Conservation (phyloP, 64 coral and sea anemone species). For the Montipora cactus region DNA sequence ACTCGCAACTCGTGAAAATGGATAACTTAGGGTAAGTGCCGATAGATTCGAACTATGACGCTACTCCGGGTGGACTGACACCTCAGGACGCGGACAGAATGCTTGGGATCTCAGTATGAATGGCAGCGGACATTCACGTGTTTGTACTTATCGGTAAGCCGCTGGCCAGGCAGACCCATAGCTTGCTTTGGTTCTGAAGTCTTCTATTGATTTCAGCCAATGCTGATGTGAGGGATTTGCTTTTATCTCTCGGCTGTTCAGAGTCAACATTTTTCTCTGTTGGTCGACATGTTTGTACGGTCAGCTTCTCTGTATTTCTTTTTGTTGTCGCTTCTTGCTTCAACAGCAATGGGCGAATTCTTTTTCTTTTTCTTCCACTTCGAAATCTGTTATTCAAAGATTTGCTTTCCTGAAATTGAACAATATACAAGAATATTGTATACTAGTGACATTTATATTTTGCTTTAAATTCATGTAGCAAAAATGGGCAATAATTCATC, state of each 20-base stretch:
- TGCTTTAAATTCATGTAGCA: not conserved
- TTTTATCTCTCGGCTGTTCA: not conserved
- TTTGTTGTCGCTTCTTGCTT: not conserved
- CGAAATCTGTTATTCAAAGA: not conserved
- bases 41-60: too few species aligned
- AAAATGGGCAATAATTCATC: not conserved
- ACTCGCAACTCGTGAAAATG: too few species aligned
- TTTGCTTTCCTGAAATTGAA: not conserved
- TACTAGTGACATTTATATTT: not conserved
- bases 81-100: too few species aligned
- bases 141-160: constrained; percentile 2
- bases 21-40: too few species aligned
- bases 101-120: not conserved
- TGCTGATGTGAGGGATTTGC: constrained; percentile 11
- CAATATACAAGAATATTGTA: not conserved
- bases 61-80: too few species aligned
- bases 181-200: constrained; percentile 22
- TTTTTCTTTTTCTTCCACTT: not conserved
- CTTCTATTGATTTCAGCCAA: constrained; percentile 20
- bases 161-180: constrained; percentile 13
- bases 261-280: not conserved
- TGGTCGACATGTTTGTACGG: not conserved
- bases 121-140: not conserved
- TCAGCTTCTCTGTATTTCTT: not conserved
- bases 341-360: not conserved